Evolutionary conservation across 2,113 vertebrate species (phyloP).

Genomic region (Eulemur rufifrons): DNA sequence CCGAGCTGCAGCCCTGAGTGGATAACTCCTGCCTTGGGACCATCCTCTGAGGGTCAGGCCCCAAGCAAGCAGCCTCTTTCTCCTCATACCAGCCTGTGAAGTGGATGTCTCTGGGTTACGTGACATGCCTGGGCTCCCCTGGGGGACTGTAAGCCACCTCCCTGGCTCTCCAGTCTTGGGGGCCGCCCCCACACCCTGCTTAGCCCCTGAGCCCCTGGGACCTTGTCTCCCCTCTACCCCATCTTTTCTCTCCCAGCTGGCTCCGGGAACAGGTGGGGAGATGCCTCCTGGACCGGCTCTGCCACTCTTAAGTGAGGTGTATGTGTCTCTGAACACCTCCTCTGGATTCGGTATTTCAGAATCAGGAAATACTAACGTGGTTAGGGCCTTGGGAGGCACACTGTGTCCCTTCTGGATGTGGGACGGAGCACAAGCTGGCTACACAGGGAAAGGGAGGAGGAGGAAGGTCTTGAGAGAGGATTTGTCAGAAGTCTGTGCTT

Average conservation of each 20-base stretch:
- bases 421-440: neutral
- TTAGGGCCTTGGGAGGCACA: neutral
- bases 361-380: too few relatives aligned
- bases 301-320: neutral
- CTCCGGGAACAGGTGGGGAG: neutral
- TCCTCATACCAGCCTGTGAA: neutral
- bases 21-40: neutral
- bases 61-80: neutral
- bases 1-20: too few relatives aligned
- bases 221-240: neutral
- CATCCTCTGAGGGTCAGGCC: too few relatives aligned
- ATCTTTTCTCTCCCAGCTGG: neutral
- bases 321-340: neutral
- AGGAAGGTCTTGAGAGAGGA: neutral
- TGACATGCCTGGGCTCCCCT: accelerated
- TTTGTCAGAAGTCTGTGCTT: neutral
- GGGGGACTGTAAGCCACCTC: neutral
- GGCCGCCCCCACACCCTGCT: accelerated
- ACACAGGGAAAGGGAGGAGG: neutral
- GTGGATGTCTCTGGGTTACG: neutral
- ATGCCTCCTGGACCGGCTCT: neutral
- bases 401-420: too few relatives aligned
- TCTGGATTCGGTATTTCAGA: too few relatives aligned
- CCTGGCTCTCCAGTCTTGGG: neutral
- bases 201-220: neutral